Evolutionary conservation across 2,797 vertebrate genomes (phyloP).

Genomic region (Sternotherus odoratus): DNA sequence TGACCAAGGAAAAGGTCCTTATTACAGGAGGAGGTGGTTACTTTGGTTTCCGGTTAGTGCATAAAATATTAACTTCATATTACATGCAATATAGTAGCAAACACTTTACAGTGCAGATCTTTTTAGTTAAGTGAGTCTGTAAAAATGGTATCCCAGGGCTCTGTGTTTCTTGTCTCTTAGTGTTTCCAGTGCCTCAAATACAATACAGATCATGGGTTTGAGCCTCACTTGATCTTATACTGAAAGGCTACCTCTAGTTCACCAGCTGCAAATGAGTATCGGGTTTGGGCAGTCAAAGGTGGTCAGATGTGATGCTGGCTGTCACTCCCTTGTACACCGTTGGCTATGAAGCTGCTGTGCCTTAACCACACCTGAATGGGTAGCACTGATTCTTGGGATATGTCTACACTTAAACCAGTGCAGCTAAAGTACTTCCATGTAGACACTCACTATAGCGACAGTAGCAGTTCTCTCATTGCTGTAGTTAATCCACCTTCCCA

Average conservation of each 20-base stretch:
- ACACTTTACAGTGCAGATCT: neutral
- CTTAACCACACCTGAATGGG: neutral
- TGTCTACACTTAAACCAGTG: neutral
- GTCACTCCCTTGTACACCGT: neutral
- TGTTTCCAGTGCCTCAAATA: neutral
- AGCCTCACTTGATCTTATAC: neutral
- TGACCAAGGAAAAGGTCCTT: conserved; percentile 77
- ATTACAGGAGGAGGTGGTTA: conserved; percentile 96
- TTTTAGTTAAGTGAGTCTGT: neutral
- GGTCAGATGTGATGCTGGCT: neutral
- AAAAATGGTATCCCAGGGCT: neutral
- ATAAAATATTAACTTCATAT: neutral
- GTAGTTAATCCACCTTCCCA: neutral
- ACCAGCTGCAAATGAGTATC: neutral
- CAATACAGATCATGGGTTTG: neutral
- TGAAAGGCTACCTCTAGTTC: neutral
- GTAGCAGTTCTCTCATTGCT: neutral
- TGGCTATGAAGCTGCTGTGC: neutral
- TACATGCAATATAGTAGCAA: neutral
- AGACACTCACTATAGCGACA: neutral
- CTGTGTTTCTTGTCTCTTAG: neutral
- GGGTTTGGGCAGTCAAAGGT: neutral
- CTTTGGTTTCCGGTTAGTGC: conserved; percentile 92
- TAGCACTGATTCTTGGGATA: neutral
- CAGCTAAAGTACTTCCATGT: neutral